A percentile compares a stretch with the other conserved stretches of the same genome.
Conservation (phyloP, 2,113 vertebrate species). For the Aleadryas rufinucha region DNA sequence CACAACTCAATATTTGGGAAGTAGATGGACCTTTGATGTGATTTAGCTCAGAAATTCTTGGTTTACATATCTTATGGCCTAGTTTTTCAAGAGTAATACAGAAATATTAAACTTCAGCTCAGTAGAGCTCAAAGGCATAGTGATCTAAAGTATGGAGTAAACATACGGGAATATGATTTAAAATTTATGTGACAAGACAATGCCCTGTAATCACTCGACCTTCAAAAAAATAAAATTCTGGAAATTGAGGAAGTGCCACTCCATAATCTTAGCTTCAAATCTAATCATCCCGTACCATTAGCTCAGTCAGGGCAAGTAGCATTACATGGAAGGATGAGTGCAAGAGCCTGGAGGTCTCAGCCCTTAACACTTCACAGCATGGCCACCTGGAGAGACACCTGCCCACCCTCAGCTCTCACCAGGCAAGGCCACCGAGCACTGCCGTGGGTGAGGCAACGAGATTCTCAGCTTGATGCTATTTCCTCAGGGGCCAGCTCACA, state of each 20-base stretch:
- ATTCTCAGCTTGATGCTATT: accelerated
- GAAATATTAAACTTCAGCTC: neutral
- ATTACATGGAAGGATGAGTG: accelerated
- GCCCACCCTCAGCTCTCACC: neutral
- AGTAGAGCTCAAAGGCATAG: neutral
- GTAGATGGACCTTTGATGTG: neutral
- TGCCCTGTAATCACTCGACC: neutral
- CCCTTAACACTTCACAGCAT: accelerated
- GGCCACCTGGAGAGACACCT: accelerated
- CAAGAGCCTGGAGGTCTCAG: neutral
- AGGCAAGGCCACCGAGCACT: accelerated
- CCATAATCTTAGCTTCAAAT: neutral
- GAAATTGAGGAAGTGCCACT: neutral
- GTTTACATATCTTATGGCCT: neutral
- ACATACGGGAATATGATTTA: neutral
- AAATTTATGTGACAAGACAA: neutral
- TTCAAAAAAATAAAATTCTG: neutral
- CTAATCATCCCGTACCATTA: neutral
- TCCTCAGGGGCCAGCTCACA: neutral
- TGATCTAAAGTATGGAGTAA: neutral
- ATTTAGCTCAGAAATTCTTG: neutral
- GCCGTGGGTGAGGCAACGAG: too few relatives aligned
- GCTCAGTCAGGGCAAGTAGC: neutral
- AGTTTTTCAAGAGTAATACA: neutral
- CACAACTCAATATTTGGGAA: neutral